Conservation (phyloP, 2,888 invertebrate genomes). For the Caenorhabditis doughertyi region DNA sequence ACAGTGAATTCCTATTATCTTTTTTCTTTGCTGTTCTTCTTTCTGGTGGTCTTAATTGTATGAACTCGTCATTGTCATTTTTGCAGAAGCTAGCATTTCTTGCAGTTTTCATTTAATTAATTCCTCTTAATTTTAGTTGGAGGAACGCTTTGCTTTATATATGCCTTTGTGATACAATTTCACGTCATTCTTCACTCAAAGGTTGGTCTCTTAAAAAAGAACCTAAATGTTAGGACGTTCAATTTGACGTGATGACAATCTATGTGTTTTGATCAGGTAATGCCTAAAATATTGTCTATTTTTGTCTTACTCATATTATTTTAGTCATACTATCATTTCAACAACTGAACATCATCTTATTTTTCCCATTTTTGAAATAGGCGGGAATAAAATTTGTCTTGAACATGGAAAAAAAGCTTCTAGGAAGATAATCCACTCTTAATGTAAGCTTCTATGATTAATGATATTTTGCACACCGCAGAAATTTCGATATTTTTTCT, state of each 20-base stretch:
- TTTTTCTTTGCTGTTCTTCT: slow-evolving; percentile 2
- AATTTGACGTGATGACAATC: no score
- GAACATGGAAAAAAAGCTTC: slow-evolving; percentile 26
- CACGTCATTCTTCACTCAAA: no score
- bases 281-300: no score
- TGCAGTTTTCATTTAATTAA: slow-evolving; percentile 8
- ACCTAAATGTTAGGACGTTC: no score
- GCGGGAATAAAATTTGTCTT: not conserved
- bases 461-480: slow-evolving; percentile 37
- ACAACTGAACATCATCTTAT: not conserved
- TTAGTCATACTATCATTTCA: no score
- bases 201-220: no score
- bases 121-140: not conserved
- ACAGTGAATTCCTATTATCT: slow-evolving; percentile 30
- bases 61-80: slow-evolving; percentile 22
- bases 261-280: no score
- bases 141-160: no score
- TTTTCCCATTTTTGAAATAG: not conserved
- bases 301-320: no score
- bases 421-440: slow-evolving; percentile 43
- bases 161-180: no score
- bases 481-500: slow-evolving; percentile 21
- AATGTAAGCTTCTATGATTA: slow-evolving; percentile 48
- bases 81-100: not conserved
- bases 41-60: not conserved